Percentiles rank a stretch among this genome's conserved stretches.
Conservation (phyloP, 2,888 invertebrate genomes). For the Ophion ventricosus region DNA sequence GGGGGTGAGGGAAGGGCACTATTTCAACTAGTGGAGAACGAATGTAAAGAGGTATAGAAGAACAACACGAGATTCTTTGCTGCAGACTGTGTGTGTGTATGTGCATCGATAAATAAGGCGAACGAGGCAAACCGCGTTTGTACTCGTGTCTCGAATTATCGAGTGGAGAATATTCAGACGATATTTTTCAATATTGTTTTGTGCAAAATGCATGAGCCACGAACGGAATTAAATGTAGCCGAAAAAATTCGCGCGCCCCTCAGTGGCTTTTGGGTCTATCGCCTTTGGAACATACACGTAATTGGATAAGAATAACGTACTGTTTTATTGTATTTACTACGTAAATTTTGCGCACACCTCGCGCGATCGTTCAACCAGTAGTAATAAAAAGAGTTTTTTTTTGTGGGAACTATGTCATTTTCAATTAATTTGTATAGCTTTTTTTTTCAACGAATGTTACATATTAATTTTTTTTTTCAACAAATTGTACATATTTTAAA, state of each 20-base stretch:
- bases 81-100: slow-evolving; percentile 41
- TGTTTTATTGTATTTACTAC: too few species aligned
- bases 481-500: neutral
- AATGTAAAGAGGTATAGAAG: neutral
- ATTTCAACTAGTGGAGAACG: neutral
- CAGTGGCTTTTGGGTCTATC: neutral
- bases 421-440: neutral
- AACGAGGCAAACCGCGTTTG: slow-evolving; percentile 49
- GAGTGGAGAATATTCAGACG: slow-evolving; percentile 70
- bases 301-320: too few species aligned
- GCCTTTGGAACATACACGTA: too few species aligned
- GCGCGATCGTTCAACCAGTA: too few species aligned
- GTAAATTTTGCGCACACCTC: too few species aligned
- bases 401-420: neutral
- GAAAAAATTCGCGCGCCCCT: slow-evolving; percentile 54
- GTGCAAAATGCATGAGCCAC: slow-evolving; percentile 69
- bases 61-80: slow-evolving; percentile 28
- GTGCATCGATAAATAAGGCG: slow-evolving; percentile 72
- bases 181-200: slow-evolving; percentile 65
- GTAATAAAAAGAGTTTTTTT: neutral
- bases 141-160: slow-evolving; percentile 73
- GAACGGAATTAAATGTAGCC: slow-evolving; percentile 67
- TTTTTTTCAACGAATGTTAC: neutral
- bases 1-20: slow-evolving; percentile 52
- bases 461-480: neutral